These are phyloP conservation scores for Eupeodes latifasciatus DNA, from an alignment of 2,888 invertebrate species.

Conservation along the genomic window DNA sequence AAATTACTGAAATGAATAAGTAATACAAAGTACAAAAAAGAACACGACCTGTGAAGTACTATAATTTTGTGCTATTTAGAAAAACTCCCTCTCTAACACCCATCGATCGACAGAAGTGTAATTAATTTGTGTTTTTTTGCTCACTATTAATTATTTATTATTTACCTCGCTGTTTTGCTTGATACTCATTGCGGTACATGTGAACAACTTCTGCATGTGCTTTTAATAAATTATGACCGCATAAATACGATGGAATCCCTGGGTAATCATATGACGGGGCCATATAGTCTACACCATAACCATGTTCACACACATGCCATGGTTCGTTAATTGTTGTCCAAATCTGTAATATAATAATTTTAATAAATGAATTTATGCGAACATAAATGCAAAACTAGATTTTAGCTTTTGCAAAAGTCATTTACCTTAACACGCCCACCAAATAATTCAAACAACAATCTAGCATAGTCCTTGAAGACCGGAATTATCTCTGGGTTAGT, in stretches of 20 bases:
- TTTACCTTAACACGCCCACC: conserved; percentile 86
- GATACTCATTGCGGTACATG: conserved; percentile 87
- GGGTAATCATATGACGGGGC: conserved; percentile 87
- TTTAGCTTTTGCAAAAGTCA: background rate
- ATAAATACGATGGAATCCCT: conserved; percentile 88
- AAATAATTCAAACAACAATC: conserved; percentile 86
- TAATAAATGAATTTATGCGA: conserved; percentile 6
- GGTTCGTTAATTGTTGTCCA: conserved; percentile 94
- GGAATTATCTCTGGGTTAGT: conserved; percentile 88
- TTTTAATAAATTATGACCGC: conserved; percentile 89
- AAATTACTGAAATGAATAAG: conserved; percentile 3
- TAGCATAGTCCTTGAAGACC: conserved; percentile 88
- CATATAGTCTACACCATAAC: conserved; percentile 86
- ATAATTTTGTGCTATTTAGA: conserved; percentile 26
- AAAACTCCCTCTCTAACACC: conserved; percentile 16
- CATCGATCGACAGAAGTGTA: background rate
- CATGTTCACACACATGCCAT: conserved; percentile 84
- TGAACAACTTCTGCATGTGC: conserved; percentile 90
- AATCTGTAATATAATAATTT: conserved; percentile 79
- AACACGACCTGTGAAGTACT: background rate
- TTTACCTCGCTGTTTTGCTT: conserved; percentile 85
- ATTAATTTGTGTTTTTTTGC: conserved; percentile 6
- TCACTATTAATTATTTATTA: conserved; percentile 2
- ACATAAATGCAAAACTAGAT: background rate
- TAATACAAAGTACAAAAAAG: background rate